These are phyloP conservation scores for Drosophila prostipennis DNA, from an alignment of 2,888 invertebrate species.

Conservation along the genomic window DNA sequence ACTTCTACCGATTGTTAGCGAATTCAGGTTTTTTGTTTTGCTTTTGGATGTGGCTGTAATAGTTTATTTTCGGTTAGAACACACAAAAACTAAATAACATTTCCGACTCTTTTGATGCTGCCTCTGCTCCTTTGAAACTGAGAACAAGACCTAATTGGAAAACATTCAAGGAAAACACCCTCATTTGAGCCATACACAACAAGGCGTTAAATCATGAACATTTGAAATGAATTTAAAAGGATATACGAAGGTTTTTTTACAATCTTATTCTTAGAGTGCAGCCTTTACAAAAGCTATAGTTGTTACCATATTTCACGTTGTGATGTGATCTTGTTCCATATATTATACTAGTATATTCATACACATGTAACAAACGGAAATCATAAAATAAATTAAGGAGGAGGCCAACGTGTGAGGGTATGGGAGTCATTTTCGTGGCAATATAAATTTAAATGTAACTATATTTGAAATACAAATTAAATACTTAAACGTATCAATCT, in stretches of 20 bases:
- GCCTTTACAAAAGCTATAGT: slow-evolving; percentile 25
- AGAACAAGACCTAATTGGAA: slow-evolving; percentile 9
- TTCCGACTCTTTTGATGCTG: slow-evolving; percentile 15
- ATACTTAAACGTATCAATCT: slow-evolving; percentile 65
- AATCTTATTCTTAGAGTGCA: slow-evolving; percentile 21
- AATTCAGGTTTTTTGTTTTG: neutral
- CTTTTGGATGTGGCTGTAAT: slow-evolving; percentile 14
- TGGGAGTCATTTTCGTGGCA: slow-evolving; percentile 16
- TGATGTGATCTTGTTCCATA: slow-evolving; percentile 21
- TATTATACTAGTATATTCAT: slow-evolving; percentile 20
- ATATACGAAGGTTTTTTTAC: slow-evolving; percentile 10
- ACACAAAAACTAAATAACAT: slow-evolving; percentile 22
- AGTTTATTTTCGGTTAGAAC: slow-evolving; percentile 10
- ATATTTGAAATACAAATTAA: slow-evolving; percentile 13
- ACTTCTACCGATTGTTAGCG: slow-evolving; percentile 34
- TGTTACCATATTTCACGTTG: slow-evolving; percentile 26
- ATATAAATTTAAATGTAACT: slow-evolving; percentile 14
- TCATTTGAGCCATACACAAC: slow-evolving; percentile 9
- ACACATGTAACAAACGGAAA: slow-evolving; percentile 14
- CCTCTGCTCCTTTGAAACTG: slow-evolving; percentile 2
- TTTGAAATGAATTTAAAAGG: slow-evolving; percentile 9
- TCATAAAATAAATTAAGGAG: slow-evolving; percentile 23
- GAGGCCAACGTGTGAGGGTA: slow-evolving; percentile 29
- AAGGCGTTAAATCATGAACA: slow-evolving; percentile 2
- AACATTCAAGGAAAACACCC: slow-evolving; percentile 1